phyloP scores from a whole-genome alignment of 2,113 vertebrate genomes.

The Pteronura brasiliensis region DNA sequence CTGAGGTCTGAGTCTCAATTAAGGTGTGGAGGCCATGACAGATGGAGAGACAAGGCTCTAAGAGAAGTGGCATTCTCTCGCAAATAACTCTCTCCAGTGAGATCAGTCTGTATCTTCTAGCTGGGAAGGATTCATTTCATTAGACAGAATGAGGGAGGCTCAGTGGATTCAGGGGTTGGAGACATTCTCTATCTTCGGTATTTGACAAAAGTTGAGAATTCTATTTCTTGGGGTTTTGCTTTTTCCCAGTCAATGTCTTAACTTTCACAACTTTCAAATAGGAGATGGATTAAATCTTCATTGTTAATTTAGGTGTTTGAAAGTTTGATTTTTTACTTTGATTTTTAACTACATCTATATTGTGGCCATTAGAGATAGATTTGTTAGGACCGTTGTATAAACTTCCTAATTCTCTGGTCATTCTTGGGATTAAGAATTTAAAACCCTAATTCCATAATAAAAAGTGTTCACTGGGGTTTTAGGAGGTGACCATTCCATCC shows the following conservation, averaged over 20 bases:
- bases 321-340: not conserved
- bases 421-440: not conserved
- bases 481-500: not conserved
- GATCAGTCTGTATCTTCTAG: not conserved
- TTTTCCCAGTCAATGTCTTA: not conserved
- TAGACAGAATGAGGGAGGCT: not conserved
- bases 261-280: slow-evolving; percentile 3
- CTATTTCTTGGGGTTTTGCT: not conserved
- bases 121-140: not conserved
- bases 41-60: too few relatives aligned
- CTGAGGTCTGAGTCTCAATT: not conserved
- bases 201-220: not conserved
- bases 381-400: not conserved
- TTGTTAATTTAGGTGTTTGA: not conserved
- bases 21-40: not conserved
- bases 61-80: not conserved
- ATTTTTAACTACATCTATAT: not conserved
- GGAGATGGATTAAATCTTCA: not conserved
- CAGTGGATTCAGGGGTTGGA: not conserved
- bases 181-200: not conserved
- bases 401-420: not conserved
- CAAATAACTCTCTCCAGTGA: not conserved
- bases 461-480: not conserved
- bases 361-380: not conserved
- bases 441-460: not conserved